Base-by-base conservation (phyloP, 1,140 invertebrate species). In the Protaetia brevitarsis region DNA sequence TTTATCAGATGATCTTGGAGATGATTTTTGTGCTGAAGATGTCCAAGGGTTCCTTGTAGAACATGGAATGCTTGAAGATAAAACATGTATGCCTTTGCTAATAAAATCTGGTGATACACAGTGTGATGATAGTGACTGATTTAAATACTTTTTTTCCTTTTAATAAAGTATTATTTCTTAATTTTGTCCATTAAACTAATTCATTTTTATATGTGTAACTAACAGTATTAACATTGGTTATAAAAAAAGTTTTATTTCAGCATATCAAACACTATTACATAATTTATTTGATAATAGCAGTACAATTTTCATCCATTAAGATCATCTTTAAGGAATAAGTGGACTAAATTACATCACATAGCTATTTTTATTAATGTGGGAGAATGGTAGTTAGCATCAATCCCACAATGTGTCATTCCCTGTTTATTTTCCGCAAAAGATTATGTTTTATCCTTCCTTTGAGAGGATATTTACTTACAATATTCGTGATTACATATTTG, bases 1-100 rank as follows among this genome's bases (percentile, higher is more conserved):
- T 27, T 74, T 99, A 11, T 88, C 89, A 10, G 88, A 95, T 75
- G 91, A 94, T 71, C 82, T 98, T 30, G 94, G 94, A 2, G 87
- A 90, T 77, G 94, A 98, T 73, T 98, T 98, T 81, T 94, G 87
- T 80, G 85, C 91, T 4, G 87, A 87, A 23, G 96, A 98, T 82
- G 87, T 99, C 8, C 93, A 97, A 80, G 86, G 86, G 66, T 97
- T 93, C 81, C 84, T 98, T 1, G 87, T 93, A 51, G 94, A 97
- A 74, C 88, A 91, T 78, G 90, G 89, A 45, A 85, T 93, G 72
- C 76, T 93, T 41, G 82, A 84, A 37, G 90, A 92, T 73, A 91
- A 88, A 76, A 83, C 69, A 62, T 75, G 73, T 45, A 73, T 68
- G 10, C 78, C 78, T 11, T 51, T 66, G 16, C 68, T 79, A 30